phyloP scores from a whole-genome alignment of 2,797 vertebrate species.

The Chrysocyon brachyurus region DNA sequence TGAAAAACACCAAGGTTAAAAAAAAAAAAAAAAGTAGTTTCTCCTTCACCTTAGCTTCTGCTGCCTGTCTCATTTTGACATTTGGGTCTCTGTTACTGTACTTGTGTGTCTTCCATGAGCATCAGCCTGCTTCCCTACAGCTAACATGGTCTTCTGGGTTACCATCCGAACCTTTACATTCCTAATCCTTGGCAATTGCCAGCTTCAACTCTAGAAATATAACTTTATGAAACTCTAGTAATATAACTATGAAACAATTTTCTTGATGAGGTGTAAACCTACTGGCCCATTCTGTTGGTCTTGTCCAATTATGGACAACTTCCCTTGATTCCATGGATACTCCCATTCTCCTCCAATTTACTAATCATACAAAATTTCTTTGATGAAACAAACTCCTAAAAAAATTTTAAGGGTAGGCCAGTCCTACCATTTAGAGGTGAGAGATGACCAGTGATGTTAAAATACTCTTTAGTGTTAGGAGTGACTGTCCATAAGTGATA shows the following conservation, averaged over 20 bases:
- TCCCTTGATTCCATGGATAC: background rate
- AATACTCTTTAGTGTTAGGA: background rate
- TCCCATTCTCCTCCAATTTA: conserved; percentile 22
- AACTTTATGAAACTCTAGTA: conserved; percentile 37
- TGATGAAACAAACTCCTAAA: conserved; percentile 32
- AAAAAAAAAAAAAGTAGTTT: background rate
- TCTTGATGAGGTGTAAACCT: conserved; percentile 1
- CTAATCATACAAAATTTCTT: background rate
- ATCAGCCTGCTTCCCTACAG: conserved; percentile 7
- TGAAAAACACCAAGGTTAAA: background rate
- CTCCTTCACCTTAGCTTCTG: conserved; percentile 2
- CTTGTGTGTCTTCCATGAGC: background rate
- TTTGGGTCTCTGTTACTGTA: background rate
- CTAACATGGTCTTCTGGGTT: background rate
- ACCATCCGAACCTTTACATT: background rate
- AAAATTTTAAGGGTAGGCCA: background rate
- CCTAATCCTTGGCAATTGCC: background rate
- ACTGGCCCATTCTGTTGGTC: background rate
- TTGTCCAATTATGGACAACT: conserved; percentile 21
- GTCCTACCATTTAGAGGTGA: conserved; percentile 2
- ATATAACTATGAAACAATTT: background rate
- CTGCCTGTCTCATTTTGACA: background rate
- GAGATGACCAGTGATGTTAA: background rate
- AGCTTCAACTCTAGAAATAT: conserved; percentile 25
- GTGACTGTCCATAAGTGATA: background rate